Conservation (phyloP, 2,797 vertebrate species). For the Micromesistius poutassou region DNA sequence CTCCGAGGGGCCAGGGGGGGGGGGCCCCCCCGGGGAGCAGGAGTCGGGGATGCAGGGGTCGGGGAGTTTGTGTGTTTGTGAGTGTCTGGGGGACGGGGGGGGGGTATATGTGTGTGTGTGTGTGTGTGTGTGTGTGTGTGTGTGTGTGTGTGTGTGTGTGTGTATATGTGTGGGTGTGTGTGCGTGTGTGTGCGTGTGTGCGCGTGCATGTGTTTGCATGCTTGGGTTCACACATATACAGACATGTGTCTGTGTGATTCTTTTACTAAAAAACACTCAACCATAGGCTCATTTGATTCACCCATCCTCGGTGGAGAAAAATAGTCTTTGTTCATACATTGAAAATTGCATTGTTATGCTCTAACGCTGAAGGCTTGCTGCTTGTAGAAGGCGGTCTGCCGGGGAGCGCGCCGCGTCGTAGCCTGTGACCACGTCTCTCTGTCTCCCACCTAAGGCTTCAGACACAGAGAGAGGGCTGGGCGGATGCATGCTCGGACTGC, state of each 20-base stretch:
- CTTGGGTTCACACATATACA: too few relatives aligned
- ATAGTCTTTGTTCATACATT: too few relatives aligned
- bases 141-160: conserved; percentile 2
- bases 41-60: conserved; percentile 15
- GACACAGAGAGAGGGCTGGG: conserved; percentile 7
- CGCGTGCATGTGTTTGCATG: too few relatives aligned
- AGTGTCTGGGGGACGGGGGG: neutral
- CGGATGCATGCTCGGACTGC: conserved; percentile 1
- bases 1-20: neutral
- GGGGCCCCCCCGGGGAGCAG: neutral
- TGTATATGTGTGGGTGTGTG: conserved; percentile 8
- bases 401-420: neutral
- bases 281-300: too few relatives aligned
- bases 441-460: neutral
- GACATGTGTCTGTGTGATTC: conserved; percentile 22
- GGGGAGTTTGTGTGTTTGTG: conserved; percentile 49
- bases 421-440: neutral
- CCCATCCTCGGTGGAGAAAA: too few relatives aligned
- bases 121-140: neutral
- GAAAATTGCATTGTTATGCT: too few relatives aligned
- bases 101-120: neutral
- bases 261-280: too few relatives aligned
- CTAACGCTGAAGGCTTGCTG: too few relatives aligned
- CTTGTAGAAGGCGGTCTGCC: too few relatives aligned
- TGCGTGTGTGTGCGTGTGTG: neutral